Percentiles rank a stretch among this genome's conserved stretches.
Conservation (phyloP, 2,113 vertebrate species). For the Lepus timidus region DNA sequence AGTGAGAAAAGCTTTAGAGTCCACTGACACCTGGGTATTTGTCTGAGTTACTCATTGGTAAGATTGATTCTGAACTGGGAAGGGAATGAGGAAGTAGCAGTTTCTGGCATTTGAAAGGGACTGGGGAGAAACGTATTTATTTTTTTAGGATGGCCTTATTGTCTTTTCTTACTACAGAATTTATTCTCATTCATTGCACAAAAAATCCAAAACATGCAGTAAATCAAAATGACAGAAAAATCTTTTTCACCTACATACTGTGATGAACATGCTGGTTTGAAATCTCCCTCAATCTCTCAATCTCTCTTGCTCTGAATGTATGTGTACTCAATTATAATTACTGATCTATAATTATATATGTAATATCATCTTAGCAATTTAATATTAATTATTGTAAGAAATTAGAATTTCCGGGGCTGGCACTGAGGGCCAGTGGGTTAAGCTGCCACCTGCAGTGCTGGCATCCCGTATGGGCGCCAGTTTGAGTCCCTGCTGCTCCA, state of each 20-base stretch:
- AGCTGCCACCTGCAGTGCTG: no score
- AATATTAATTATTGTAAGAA: not conserved
- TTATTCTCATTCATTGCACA: not conserved
- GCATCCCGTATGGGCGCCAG: no score
- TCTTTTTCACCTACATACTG: not conserved
- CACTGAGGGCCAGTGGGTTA: no score
- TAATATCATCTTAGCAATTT: slow-evolving; percentile 27
- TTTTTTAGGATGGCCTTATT: not conserved
- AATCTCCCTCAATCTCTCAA: not conserved
- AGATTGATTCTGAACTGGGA: not conserved
- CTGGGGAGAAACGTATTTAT: not conserved
- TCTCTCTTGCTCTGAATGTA: not conserved
- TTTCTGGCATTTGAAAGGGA: not conserved
- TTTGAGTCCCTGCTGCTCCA: no score
- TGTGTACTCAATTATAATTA: not conserved
- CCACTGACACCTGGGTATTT: not conserved
- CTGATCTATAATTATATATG: not conserved
- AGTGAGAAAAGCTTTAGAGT: not conserved
- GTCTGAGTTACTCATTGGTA: not conserved
- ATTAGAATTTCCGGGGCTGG: not conserved
- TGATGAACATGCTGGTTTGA: not conserved
- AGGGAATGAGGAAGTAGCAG: not conserved
- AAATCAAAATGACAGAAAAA: not conserved
- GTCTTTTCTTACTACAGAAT: slow-evolving; percentile 6
- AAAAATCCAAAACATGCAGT: not conserved